Base-by-base conservation (phyloP, 2,797 vertebrate genomes). In the Choloepus didactylus region DNA sequence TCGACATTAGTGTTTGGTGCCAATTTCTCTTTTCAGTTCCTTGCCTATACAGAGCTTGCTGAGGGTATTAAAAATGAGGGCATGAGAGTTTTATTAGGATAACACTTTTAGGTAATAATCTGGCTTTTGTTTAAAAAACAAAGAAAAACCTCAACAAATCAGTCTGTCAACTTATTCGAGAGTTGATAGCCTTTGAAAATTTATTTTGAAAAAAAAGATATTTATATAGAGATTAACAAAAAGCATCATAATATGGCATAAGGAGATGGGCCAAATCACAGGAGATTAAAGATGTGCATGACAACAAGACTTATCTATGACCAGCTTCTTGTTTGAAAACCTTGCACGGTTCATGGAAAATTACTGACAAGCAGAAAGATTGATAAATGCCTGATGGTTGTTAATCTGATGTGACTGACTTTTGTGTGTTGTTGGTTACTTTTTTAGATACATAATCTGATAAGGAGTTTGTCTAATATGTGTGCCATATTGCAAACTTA, bases 301-400 rank as follows among this genome's bases (percentile, higher is more conserved):
- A 2, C 59, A 76, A 3, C 11, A 9, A 4, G 23, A 35, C 16
- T 70, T 35, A 72, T 38, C 31, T 62, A 1, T 41, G 72, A 6
- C 25, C 38, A 23, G 54, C 38, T 77, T 51, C 25, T 66, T 51
- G 9, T 64, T 23, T 85, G 95, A 83, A 72, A 67, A 64, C 31
- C 41, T 31, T 51, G 62, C 80, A 29, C 3, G 7, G 69, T 76
- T 96, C 77, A 46, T 29, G 85, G 75, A 82, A 31, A 41, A 80
- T 89, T 93, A 96, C 89, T 93, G 72, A 8, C 62, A 75, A 92
- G 59, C 91, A 70, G 38, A 88, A 44, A 89, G 84, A 87, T 64
- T 97, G 49, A 93, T 89, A 97, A 96, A 96, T 90, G 94, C 69
- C 59, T 95, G 85, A 79, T 86, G 97, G 92, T 91, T 96, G 67